These are phyloP conservation scores for Serrognathus titanus DNA, from an alignment of 2,888 invertebrate species.

Conservation along the genomic window DNA sequence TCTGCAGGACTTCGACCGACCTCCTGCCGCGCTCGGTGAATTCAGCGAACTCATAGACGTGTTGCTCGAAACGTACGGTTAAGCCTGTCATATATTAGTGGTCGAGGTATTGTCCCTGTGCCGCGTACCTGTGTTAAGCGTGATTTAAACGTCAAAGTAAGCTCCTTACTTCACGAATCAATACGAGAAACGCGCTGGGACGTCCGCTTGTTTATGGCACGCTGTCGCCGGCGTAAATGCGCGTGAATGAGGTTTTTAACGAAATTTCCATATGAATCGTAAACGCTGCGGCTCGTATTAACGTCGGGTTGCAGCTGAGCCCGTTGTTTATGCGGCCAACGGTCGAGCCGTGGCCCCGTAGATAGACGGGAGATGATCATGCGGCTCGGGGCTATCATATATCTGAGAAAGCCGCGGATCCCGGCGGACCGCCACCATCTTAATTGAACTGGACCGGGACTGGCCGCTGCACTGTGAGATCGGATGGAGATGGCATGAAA, in stretches of 20 bases:
- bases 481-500: conserved; percentile 51
- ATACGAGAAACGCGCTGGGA: conserved; percentile 24
- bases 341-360: conserved; percentile 21
- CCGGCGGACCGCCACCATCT: conserved; percentile 45
- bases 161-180: conserved; percentile 27
- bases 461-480: conserved; percentile 34
- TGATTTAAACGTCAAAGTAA: conserved; percentile 27
- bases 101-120: conserved; percentile 20
- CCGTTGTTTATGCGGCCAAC: conserved; percentile 22
- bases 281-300: conserved; percentile 11
- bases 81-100: conserved; percentile 25
- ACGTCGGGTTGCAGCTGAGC: background rate
- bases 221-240: conserved; percentile 18
- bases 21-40: conserved; percentile 17
- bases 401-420: conserved; percentile 34
- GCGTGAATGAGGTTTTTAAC: conserved; percentile 19
- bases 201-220: conserved; percentile 20
- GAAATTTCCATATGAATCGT: conserved; percentile 22
- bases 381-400: conserved; percentile 32
- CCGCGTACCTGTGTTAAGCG: conserved; percentile 23
- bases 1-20: conserved; percentile 20
- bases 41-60: conserved; percentile 19
- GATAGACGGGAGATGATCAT: conserved; percentile 31
- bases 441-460: conserved; percentile 49
- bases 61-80: conserved; percentile 23